Evolutionary conservation across 1,140 invertebrate genomes (phyloP), one percentile per base, ranked within the genome.

Genomic region (Apis dorsata): DNA sequence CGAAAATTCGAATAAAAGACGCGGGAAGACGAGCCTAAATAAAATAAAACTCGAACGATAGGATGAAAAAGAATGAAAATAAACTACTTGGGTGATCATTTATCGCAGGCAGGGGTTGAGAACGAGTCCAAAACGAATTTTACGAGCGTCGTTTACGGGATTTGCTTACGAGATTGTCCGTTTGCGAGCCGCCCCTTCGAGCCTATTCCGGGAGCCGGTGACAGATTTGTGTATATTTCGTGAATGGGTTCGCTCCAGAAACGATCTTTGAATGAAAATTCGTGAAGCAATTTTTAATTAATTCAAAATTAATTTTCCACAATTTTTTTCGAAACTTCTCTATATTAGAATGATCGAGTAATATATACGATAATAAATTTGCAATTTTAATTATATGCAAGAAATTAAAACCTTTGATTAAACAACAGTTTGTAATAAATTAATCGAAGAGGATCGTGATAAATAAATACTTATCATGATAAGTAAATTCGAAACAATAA

Each of bases 51-150:
- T 34, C 53, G 76, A 44, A 11, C 17, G 17, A 34, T 24, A 55
- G 19, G 15, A 59, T 15, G 34, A 15, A 28, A 65, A 65, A 17
- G 28, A 65, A 65, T 65, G 24, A 65, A 82, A 82, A 82, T 68
- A 77, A 76, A 77, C 80, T 77, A 62, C 80, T 82, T 69, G 13
- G 53, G 3, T 19, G n/a, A 81, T 81, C 79, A 53, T 81, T 81
- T n/a, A 12, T 77, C 24, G 68, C 77, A 21, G 51, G 10, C 74
- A 5, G 12, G 44, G 21, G 11, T 12, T 19, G 19, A 21, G 19
- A 51, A 68, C 49, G 7, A 49, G 10, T 34, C 63, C n/a, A 68
- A 44, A 34, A 63, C 44, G 74, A 66, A 55, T 49, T 74, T 81
- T 81, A 81, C 79, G 79, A 81, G 49, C 62, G 21, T 75, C 71